Evolutionary conservation across 2,888 invertebrate genomes (phyloP).

Genomic region (Agrotis puta): DNA sequence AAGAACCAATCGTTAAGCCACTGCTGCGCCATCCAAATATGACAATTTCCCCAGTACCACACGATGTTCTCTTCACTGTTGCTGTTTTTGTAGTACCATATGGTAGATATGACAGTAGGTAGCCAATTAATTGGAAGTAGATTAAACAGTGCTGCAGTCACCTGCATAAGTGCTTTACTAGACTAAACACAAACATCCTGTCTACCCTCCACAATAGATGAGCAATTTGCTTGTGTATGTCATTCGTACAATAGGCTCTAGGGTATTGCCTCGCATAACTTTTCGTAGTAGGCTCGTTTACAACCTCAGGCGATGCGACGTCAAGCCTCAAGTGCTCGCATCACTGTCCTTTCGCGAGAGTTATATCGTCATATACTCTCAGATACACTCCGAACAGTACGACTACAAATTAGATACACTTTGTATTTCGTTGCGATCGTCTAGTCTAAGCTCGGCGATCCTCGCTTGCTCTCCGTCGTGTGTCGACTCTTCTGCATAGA

Average conservation of each 20-base stretch:
- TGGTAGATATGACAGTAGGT: too few relatives aligned
- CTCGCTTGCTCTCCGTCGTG: too few relatives aligned
- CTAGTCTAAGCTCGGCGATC: too few relatives aligned
- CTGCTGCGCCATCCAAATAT: too few relatives aligned
- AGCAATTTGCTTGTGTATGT: conserved; percentile 27
- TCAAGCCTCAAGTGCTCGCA: not conserved
- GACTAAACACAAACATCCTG: not conserved
- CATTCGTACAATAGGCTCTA: conserved; percentile 36
- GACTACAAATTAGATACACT: too few relatives aligned
- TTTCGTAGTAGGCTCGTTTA: not conserved
- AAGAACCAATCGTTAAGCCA: too few relatives aligned
- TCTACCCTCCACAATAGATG: conserved; percentile 16
- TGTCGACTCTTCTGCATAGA: too few relatives aligned
- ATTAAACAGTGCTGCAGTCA: not conserved
- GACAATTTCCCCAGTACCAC: not conserved
- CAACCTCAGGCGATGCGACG: not conserved
- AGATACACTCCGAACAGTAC: too few relatives aligned
- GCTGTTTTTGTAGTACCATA: not conserved
- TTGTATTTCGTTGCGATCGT: too few relatives aligned
- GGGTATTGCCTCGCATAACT: conserved; percentile 23
- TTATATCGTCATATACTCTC: too few relatives aligned
- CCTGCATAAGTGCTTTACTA: not conserved
- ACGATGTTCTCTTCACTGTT: not conserved
- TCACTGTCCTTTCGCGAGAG: too few relatives aligned
- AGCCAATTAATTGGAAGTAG: too few relatives aligned